These are phyloP conservation scores for Eumacrocentrus americanus DNA, from an alignment of 2,888 invertebrate genomes.

Conservation along the genomic window DNA sequence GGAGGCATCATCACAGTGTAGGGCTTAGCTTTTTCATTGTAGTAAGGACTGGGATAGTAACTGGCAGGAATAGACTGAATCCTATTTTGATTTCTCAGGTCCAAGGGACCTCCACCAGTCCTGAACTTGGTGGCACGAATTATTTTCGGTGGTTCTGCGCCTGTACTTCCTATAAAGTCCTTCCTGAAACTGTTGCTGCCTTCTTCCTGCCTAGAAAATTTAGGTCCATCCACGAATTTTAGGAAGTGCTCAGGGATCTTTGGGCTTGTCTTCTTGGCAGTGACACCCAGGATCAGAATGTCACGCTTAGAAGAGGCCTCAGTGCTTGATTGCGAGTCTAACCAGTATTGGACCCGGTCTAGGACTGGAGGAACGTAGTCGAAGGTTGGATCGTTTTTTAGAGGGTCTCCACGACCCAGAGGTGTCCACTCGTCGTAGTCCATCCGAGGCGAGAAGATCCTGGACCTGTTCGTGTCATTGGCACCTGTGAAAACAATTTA, in stretches of 20 bases:
- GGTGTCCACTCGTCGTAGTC: constrained; percentile 88
- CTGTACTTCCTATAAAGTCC: constrained; percentile 47
- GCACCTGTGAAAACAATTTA: constrained; percentile 33
- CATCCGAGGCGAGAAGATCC: constrained; percentile 75
- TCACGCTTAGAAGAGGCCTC: constrained; percentile 72
- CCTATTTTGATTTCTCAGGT: constrained; percentile 42
- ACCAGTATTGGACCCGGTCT: constrained; percentile 82
- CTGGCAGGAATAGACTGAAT: constrained; percentile 45
- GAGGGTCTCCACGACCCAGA: constrained; percentile 79
- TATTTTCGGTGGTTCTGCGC: constrained; percentile 58
- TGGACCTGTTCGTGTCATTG: constrained; percentile 41
- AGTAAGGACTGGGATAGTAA: constrained; percentile 47
- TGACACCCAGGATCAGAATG: constrained; percentile 72
- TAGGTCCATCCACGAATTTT: constrained; percentile 64
- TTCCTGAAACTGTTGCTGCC: constrained; percentile 42
- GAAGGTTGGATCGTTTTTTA: constrained; percentile 84
- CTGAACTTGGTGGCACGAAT: constrained; percentile 55
- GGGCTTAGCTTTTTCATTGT: constrained; percentile 61
- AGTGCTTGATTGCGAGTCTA: constrained; percentile 66
- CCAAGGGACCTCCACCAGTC: constrained; percentile 34
- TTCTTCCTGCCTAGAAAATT: constrained; percentile 55
- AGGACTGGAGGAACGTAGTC: constrained; percentile 84
- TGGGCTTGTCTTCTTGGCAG: constrained; percentile 72
- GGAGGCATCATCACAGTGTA: constrained; percentile 76
- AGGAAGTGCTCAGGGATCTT: constrained; percentile 61